Base-by-base conservation (phyloP, 1,140 invertebrate species). In the Portunus trituberculatus region DNA sequence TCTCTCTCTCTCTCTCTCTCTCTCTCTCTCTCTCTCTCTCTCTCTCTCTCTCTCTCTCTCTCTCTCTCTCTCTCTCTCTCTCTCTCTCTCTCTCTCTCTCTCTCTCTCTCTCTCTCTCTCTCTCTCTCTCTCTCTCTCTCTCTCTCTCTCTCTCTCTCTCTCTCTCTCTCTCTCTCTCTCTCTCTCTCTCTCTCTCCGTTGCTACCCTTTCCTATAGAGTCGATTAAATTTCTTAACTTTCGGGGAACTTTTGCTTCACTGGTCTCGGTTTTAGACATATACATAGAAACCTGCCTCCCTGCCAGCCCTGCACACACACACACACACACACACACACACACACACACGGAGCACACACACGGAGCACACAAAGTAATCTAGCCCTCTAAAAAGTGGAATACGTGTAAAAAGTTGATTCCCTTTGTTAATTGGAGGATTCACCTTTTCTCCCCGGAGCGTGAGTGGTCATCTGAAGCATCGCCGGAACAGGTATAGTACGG, bases 281-380 rank as follows among this genome's bases (percentile, higher is more conserved):
- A 76, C 67, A 76, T n/a, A n/a, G 67, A 76, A 76, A 76, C 67
- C 67, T 76, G 6, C n/a, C 67, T 76, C 20, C n/a, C 67, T n/a
- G 25, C 67, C 67, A 3, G 1, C 20, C 67, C 67, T n/a, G 12
- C 20, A 76, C 67, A 76, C 67, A 76, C 67, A 76, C 67, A 76
- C 67, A 76, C 67, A 76, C 67, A 76, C 67, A 76, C 67, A 76
- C 67, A 76, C 67, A 76, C 67, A 76, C 67, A 76, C 67, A 76
- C 67, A 76, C 67, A 76, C 67, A 76, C 67, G n/a, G 10, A 76
- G n/a, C 20, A 76, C n/a, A 76, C 67, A n/a, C 67, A 76, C n/a
- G 67, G 12, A 59, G 52, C 67, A 25, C n/a, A n/a, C 67, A 76
- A 25, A 76, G 67, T 76, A 76, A 76, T 76, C 20, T 76, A n/a